These are phyloP conservation scores for Brevipalpus yothersi DNA, from an alignment of 1,140 invertebrate species.

Conservation along the genomic window DNA sequence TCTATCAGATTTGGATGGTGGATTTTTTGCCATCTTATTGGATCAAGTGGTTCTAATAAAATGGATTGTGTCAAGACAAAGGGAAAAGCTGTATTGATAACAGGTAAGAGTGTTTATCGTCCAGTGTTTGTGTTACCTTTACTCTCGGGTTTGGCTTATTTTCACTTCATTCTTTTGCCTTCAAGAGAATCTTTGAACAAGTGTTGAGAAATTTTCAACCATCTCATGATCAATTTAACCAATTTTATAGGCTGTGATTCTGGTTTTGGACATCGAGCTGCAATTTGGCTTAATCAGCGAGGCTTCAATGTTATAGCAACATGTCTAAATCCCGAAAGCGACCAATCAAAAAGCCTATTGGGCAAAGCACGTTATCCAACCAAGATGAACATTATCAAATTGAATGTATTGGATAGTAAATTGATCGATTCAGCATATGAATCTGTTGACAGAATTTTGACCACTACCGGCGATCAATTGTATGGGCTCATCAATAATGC, in stretches of 20 bases:
- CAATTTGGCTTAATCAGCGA: slow-evolving; percentile 18
- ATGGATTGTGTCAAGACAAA: no score
- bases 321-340: slow-evolving; percentile 15
- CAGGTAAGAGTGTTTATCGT: no score
- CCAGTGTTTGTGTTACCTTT: no score
- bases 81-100: no score
- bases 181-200: no score
- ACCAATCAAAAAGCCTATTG: slow-evolving; percentile 15
- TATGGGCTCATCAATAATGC: background rate
- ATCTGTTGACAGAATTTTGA: background rate
- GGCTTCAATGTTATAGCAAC: slow-evolving; percentile 26
- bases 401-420: slow-evolving; percentile 22
- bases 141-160: no score
- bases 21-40: no score
- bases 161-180: no score
- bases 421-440: background rate
- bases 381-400: slow-evolving; percentile 16
- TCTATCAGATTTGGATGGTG: no score
- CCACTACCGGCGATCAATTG: background rate
- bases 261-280: slow-evolving; percentile 22
- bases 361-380: slow-evolving; percentile 9
- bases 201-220: no score
- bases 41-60: no score
- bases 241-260: background rate
- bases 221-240: no score